Base-by-base conservation (phyloP, 2,113 vertebrate genomes). In the Vulpes vulpes region DNA sequence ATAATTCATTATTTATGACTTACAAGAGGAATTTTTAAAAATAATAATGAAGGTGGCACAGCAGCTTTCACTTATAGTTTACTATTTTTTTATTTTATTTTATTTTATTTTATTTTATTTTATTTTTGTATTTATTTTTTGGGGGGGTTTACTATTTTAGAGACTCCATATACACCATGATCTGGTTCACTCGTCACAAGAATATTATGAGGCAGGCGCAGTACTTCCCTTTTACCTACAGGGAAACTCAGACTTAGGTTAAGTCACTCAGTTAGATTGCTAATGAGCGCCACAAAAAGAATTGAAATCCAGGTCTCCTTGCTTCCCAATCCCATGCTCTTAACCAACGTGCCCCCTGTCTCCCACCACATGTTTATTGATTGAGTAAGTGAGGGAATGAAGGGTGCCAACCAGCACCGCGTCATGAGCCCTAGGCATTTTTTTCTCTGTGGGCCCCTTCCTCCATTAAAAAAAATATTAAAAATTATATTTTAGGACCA, bases 381-480 rank as follows among this genome's bases (percentile, higher is more conserved):
- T 1, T 60, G 73, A 76, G 51, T 49, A n/a, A 73, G 71, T 25
- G 71, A 49, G 27, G 51, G 43, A 76, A 11, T 12, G 43, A 64
- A 64, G 9, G 2, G 65, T 65, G 17, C 19, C 69, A 27, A 10
- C 67, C n/a, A 62, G 51, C 16, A 16, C 19, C 27, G 2, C 22
- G 0, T 7, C 65, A 16, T 0, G 8, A 51, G 57, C 27, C 35
- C 38, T 4, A 25, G n/a, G 32, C 30, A 20, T 16, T 57, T 35
- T 17, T 79, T 43, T 71, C 23, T 64, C 62, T 30, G 30, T 25
- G 49, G 55, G 2, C 17, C 27, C 49, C 53, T 64, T 69, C 59
- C 30, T 91, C 35, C 59, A 64, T 67, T 95, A 82, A 82, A 71
- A 71, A 85, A 97, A 69, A 32, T 78, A 49, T 55, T 87, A 51